phyloP scores from a whole-genome alignment of 2,888 invertebrate genomes.

The Noctua comes region DNA sequence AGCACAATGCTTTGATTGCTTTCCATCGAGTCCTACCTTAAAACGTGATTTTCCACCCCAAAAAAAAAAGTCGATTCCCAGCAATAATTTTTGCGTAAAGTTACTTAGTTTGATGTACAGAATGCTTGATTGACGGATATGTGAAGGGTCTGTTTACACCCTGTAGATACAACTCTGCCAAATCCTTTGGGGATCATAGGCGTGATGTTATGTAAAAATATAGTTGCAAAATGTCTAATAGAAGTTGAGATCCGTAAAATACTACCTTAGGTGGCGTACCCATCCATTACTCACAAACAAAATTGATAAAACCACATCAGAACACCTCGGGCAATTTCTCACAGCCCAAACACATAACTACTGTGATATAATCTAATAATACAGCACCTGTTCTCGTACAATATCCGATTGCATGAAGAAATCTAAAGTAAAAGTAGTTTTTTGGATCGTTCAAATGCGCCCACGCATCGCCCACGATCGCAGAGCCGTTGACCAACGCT shows the following conservation, averaged over 20 bases:
- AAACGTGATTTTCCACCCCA: too few species aligned
- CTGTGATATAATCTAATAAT: slow-evolving; percentile 38
- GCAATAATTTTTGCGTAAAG: too few species aligned
- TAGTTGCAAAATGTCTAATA: too few species aligned
- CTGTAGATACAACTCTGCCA: neutral
- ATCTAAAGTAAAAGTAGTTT: slow-evolving; percentile 78
- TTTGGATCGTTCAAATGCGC: slow-evolving; percentile 66
- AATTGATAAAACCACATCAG: slow-evolving; percentile 9
- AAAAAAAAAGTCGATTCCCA: too few species aligned
- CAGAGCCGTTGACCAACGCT: slow-evolving; percentile 82
- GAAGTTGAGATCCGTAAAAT: neutral
- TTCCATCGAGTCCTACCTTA: too few species aligned
- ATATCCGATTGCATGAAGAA: slow-evolving; percentile 65
- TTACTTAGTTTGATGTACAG: too few species aligned
- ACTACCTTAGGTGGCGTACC: neutral
- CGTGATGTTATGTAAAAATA: neutral
- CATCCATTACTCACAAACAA: neutral
- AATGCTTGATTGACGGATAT: too few species aligned
- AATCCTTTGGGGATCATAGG: neutral
- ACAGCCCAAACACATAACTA: slow-evolving; percentile 1
- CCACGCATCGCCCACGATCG: slow-evolving; percentile 76
- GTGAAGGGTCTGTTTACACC: too few species aligned
- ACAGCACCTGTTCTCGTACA: slow-evolving; percentile 56
- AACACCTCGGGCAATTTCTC: slow-evolving; percentile 38
- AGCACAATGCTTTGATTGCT: too few species aligned